These are phyloP conservation scores for Paramormyrops kingsleyae DNA, from an alignment of 2,113 vertebrate genomes.

Conservation along the genomic window DNA sequence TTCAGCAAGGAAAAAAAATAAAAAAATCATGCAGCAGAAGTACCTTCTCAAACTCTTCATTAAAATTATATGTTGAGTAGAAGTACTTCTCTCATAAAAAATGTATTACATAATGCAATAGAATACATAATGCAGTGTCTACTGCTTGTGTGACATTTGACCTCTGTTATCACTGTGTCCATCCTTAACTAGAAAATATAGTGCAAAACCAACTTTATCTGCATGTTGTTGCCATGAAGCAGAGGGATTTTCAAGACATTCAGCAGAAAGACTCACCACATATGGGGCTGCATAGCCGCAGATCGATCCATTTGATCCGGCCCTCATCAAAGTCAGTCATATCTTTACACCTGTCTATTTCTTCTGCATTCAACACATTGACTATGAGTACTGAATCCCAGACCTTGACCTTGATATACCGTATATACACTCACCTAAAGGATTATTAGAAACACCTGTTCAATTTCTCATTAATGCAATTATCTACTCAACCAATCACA, in stretches of 20 bases:
- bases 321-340: background rate
- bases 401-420: background rate
- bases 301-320: background rate
- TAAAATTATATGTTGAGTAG: constrained; percentile 44
- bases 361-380: background rate
- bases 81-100: constrained; percentile 42
- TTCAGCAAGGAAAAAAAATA: background rate
- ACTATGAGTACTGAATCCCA: background rate
- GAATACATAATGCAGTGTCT: constrained; percentile 39
- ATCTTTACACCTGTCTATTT: background rate
- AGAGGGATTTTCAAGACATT: constrained; percentile 22
- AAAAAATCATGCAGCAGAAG: constrained; percentile 24
- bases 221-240: constrained; percentile 42
- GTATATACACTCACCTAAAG: too few species aligned
- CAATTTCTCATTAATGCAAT: too few species aligned
- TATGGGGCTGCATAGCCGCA: background rate
- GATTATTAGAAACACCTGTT: too few species aligned
- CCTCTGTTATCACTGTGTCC: constrained; percentile 38
- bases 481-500: too few species aligned
- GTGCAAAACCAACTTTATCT: constrained; percentile 43
- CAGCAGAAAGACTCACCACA: background rate
- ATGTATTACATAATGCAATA: constrained; percentile 52
- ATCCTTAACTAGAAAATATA: constrained; percentile 39
- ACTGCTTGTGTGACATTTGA: constrained; percentile 54
- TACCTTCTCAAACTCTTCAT: constrained; percentile 33